Evolutionary conservation across 2,888 invertebrate genomes (phyloP), one percentile per base, ranked within the genome.

Genomic region (Brachyopa scutellaris): DNA sequence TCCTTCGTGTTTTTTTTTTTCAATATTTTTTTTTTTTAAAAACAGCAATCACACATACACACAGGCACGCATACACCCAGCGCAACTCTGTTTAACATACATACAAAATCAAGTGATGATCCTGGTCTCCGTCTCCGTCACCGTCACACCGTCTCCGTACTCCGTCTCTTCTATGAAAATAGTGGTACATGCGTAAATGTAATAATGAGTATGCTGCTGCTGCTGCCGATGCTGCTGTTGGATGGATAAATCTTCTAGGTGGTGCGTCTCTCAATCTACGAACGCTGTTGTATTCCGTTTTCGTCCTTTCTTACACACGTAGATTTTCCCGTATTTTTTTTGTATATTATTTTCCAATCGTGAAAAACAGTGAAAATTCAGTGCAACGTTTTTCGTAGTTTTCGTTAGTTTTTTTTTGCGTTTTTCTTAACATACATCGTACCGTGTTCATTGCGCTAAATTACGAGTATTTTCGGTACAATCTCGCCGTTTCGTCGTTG

Each of bases 251-350:
- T 82, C 66, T 82, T 82, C 64, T 77, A 86, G 85, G 84, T 86
- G 85, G 85, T 85, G 86, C 86, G 85, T 85, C 85, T 85, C 84
- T 85, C 85, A 85, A 84, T 85, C 85, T 84, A 84, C 72, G 85
- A 80, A 83, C 77, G 80, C 80, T 79, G 85, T 84, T 85, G 85
- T 86, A 85, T 87, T 86, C 85, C 85, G 85, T 85, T 85, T 84
- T 85, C 85, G 86, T 85, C 86, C 86, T 85, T 87, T 84, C 85
- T 85, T 85, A 86, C 83, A 84, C 84, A 85, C 85, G 86, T 86
- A 86, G 85, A 85, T 85, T 80, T 80, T 74, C 70, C 82, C 76
- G 72, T 76, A 76, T 77, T 72, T 70, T 73, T 72, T 74, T n/a
- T n/a, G 38, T 59, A 69, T 80, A 36, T 55, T 29, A 72, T 77